Evolutionary conservation across 2,797 vertebrate species (phyloP), one percentile per base, ranked within the genome.

Genomic region (Tympanoctomys barrerae): DNA sequence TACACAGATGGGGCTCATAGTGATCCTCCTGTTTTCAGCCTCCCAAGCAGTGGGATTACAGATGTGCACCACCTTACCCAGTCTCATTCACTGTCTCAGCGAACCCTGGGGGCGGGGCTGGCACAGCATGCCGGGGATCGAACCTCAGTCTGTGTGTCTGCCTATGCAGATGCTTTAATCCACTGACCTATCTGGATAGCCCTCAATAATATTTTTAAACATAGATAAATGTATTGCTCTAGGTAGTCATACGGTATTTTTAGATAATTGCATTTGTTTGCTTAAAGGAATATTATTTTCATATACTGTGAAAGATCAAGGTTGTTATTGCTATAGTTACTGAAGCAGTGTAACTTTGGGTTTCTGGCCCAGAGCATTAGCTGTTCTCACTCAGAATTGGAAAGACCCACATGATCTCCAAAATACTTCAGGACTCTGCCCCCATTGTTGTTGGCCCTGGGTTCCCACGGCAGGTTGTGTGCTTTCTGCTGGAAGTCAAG

Each of bases 131-230:
- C 54, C 16, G 16, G 54, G 54, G 54, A 57, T 57, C 1, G 3
- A 57, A 18, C 54, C 54, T 13, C 14, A 16, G 54, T 57, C 54
- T 5, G 16, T 57, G 16, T 57, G 16, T 57, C 54, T 57, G 16
- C 14, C 54, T 57, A 57, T 16, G 54, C 54, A 57, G 54, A 5
- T 14, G 2, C 54, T 57, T 57, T 16, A 57, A 57, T 57, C 54
- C 54, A 57, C 54, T 19, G 54, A 57, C 14, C 54, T 57, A 57
- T 57, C 14, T 57, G 54, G 54, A 3, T 4, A 16, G 16, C 54
- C 54, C 86, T 93, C 26, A 62, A 31, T 88, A 85, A 12, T 95
- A 42, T 75, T 92, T 88, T 75, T 88, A 59, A 31, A 64, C 5
- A 57, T 26, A 46, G 36, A 59, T 73, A 28, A 21, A 11, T 78